Conservation (phyloP, 2,888 invertebrate species). For the Protonemura montana region DNA sequence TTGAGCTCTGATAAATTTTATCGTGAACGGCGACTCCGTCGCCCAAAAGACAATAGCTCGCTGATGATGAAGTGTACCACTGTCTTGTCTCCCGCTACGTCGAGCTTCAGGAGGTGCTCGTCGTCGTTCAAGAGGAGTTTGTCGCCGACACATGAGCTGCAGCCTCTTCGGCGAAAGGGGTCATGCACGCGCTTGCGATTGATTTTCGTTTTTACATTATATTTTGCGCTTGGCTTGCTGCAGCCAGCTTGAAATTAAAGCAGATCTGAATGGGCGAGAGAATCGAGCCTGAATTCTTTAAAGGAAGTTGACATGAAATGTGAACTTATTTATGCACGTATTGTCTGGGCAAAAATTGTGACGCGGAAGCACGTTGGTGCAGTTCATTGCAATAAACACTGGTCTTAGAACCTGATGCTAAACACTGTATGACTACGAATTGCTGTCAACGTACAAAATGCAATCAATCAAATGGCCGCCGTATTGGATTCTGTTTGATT, state of each 20-base stretch:
- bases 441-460: background rate
- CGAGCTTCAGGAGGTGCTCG: too few relatives aligned
- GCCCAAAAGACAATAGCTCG: constrained; percentile 1
- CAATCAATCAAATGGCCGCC: background rate
- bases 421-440: background rate
- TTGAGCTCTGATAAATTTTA: background rate
- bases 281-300: background rate
- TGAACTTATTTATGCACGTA: background rate
- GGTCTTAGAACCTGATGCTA: background rate
- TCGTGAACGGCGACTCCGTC: background rate
- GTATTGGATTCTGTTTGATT: background rate
- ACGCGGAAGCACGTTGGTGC: background rate
- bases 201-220: background rate
- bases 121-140: too few relatives aligned
- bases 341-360: background rate
- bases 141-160: too few relatives aligned
- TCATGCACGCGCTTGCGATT: background rate
- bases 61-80: background rate
- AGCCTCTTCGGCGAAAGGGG: background rate
- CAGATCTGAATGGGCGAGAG: background rate
- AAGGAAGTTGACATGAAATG: background rate
- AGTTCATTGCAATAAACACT: background rate
- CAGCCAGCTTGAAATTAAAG: background rate
- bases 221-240: background rate
- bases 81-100: too few relatives aligned